These are phyloP conservation scores for Calephelis virginiensis DNA, from an alignment of 1,140 invertebrate species.

Conservation along the genomic window DNA sequence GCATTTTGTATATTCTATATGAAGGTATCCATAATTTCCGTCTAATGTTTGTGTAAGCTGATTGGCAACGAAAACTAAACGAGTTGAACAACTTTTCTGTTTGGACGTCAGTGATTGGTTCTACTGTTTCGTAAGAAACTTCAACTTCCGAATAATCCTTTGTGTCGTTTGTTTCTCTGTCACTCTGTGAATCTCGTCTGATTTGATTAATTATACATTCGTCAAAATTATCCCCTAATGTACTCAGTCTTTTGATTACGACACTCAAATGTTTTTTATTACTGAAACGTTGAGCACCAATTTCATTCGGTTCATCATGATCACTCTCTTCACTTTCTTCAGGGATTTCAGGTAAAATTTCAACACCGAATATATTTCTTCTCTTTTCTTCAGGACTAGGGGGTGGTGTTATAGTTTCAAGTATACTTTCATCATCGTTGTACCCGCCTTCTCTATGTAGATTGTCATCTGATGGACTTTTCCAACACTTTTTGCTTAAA, in stretches of 20 bases:
- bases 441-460: constrained; percentile 45
- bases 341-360: constrained; percentile 74
- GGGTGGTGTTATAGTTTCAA: constrained; percentile 60
- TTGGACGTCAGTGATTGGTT: constrained; percentile 62
- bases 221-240: constrained; percentile 71
- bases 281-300: constrained; percentile 32
- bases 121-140: constrained; percentile 61
- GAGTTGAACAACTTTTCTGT: constrained; percentile 67
- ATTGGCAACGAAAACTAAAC: constrained; percentile 64
- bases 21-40: constrained; percentile 63
- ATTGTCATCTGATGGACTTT: constrained; percentile 72
- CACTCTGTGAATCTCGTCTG: constrained; percentile 55
- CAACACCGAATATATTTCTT: constrained; percentile 67
- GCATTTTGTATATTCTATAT: constrained; percentile 64
- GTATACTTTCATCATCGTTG: constrained; percentile 41
- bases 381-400: constrained; percentile 70
- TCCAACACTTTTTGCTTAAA: constrained; percentile 70
- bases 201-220: constrained; percentile 66
- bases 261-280: constrained; percentile 59
- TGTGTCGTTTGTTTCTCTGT: constrained; percentile 36
- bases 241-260: constrained; percentile 73
- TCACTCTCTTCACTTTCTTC: constrained; percentile 72
- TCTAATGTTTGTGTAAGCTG: constrained; percentile 53
- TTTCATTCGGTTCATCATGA: constrained; percentile 39
- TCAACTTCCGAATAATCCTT: constrained; percentile 60